Base-by-base conservation (phyloP, 2,888 invertebrate species). In the Calameuta pallipes region DNA sequence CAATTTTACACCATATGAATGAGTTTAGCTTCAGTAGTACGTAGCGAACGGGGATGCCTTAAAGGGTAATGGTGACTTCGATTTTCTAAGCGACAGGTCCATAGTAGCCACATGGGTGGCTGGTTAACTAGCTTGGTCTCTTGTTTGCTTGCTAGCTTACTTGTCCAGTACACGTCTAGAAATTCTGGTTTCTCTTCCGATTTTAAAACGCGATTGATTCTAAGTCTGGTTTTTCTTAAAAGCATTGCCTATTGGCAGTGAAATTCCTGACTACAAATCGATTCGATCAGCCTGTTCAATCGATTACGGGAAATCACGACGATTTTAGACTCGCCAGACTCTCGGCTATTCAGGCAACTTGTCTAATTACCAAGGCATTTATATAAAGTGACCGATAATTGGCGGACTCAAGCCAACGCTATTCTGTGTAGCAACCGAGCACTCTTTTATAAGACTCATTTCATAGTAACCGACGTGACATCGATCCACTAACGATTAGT, bases 111-210 rank as follows among this genome's bases (percentile, higher is more conserved):
- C 56, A 56, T 56, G 56, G 23, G 9, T 56, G 23, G 56, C 56
- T 56, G 56, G 15, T 23, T 56, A 9, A 56, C 56, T 56, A 23
- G 56, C 56, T 56, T 56, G 23, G 15, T 56, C 23, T 23, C 56
- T 23, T 15, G 56, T 56, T 56, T 56, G 56, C 56, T 56, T 23
- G 56, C 56, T 56, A 56, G 23, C 56, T 56, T 56, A 56, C 56
- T 56, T 56, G 56, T 9, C 56, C 56, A 23, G 9, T 56, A 12
- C 71, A 15, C 12, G 3, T 34, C 69, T 75, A 69, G 34, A 75
- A 78, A 83, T 80, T 82, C 80, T 78, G 82, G 84, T 85, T 85
- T 83, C 79, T 83, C 85, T 85, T 84, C 82, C 81, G 79, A 82
- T 82, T 82, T 79, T 35, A 77, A 74, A 73, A 56, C 56, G 33